phyloP scores from a whole-genome alignment of 2,797 vertebrate species.

The Rhyacichthys aspro region DNA sequence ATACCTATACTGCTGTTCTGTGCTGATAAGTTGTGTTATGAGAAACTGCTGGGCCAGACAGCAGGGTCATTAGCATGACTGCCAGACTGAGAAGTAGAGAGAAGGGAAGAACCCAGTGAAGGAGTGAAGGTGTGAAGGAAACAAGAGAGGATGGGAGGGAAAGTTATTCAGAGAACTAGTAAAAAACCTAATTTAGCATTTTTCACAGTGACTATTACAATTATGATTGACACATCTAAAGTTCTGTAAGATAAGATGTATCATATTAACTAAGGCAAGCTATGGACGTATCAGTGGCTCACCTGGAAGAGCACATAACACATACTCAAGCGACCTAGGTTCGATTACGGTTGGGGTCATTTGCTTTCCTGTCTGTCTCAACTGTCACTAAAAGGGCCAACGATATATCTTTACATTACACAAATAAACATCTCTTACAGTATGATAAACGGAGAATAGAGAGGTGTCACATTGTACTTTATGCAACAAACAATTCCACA shows the following conservation, averaged over 20 bases:
- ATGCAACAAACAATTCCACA: no score
- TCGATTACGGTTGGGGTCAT: no score
- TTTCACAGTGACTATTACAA: constrained; percentile 6
- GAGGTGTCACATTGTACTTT: no score
- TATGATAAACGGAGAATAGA: no score
- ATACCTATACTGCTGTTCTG: constrained; percentile 57
- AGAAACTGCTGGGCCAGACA: constrained; percentile 57
- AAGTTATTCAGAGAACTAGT: constrained; percentile 24
- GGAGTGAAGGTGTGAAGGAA: background rate
- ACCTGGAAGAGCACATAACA: no score
- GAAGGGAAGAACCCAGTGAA: constrained; percentile 29
- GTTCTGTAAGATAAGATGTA: background rate
- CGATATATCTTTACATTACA: no score
- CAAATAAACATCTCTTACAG: no score
- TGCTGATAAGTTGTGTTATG: constrained; percentile 64
- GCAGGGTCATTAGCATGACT: constrained; percentile 67
- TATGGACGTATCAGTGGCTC: no score
- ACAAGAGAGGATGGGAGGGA: constrained; percentile 2
- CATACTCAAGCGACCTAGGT: no score
- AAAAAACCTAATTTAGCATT: constrained; percentile 10
- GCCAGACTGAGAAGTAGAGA: constrained; percentile 50
- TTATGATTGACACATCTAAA: background rate
- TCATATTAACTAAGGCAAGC: no score
- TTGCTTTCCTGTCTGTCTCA: no score
- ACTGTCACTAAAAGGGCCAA: no score